Percentiles rank a stretch among this genome's conserved stretches.
Conservation (phyloP, 1,140 invertebrate species). For the Antheraea pernyi region DNA sequence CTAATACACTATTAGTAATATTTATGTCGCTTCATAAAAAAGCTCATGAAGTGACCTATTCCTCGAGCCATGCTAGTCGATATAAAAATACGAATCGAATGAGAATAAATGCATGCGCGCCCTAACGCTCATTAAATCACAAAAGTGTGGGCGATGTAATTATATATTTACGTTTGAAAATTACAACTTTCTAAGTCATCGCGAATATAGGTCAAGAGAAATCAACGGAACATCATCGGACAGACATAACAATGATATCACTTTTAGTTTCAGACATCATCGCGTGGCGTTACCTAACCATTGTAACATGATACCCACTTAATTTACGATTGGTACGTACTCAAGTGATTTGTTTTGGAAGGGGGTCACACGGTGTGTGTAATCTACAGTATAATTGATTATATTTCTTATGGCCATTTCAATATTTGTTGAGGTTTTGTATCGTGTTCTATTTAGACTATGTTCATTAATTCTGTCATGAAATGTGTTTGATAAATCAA, state of each 20-base stretch:
- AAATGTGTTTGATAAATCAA: no score
- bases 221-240: neutral
- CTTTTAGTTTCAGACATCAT: constrained; percentile 15
- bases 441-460: no score
- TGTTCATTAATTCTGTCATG: no score
- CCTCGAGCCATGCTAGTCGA: neutral
- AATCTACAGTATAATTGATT: no score
- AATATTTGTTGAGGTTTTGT: no score
- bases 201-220: constrained; percentile 8
- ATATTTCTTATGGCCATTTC: no score
- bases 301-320: constrained; percentile 23
- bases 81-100: neutral
- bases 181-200: constrained; percentile 1
- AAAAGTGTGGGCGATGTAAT: neutral
- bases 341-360: neutral
- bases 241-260: constrained; percentile 14
- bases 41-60: neutral
- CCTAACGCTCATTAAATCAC: neutral
- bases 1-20: neutral
- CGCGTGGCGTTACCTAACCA: constrained; percentile 13
- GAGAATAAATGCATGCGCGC: neutral
- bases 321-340: constrained; percentile 21
- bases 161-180: neutral
- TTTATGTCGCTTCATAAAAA: neutral
- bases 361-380: neutral